Evolutionary conservation across 2,888 invertebrate species (phyloP).

Genomic region (Eledona agricola): DNA sequence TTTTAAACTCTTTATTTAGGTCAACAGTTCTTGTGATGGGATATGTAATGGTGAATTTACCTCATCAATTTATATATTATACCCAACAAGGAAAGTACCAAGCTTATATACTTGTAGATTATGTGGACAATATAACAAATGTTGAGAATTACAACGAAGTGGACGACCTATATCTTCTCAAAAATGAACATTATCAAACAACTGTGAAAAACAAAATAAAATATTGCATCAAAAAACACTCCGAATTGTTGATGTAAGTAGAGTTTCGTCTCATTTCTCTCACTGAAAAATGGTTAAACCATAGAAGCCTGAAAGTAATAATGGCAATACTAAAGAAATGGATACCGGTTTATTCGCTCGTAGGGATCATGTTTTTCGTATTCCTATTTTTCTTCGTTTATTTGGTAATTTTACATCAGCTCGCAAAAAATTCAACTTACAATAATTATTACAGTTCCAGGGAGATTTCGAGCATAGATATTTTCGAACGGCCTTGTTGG

Average conservation of each 20-base stretch:
- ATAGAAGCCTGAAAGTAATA: no score
- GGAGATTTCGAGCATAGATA: background rate
- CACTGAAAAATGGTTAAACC: no score
- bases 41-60: background rate
- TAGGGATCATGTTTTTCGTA: background rate
- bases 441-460: background rate
- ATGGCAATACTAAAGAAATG: background rate
- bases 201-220: background rate
- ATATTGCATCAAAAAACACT: background rate
- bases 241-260: background rate
- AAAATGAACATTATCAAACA: background rate
- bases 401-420: background rate
- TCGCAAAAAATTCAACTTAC: background rate
- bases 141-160: background rate
- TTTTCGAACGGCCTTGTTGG: background rate
- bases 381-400: background rate
- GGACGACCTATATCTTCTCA: background rate
- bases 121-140: background rate
- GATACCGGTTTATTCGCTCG: background rate
- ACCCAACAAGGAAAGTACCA: background rate
- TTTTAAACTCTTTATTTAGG: background rate
- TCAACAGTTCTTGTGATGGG: background rate
- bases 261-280: no score
- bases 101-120: background rate
- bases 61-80: background rate